Conservation (phyloP, 2,888 invertebrate species). For the Adelphocoris suturalis region DNA sequence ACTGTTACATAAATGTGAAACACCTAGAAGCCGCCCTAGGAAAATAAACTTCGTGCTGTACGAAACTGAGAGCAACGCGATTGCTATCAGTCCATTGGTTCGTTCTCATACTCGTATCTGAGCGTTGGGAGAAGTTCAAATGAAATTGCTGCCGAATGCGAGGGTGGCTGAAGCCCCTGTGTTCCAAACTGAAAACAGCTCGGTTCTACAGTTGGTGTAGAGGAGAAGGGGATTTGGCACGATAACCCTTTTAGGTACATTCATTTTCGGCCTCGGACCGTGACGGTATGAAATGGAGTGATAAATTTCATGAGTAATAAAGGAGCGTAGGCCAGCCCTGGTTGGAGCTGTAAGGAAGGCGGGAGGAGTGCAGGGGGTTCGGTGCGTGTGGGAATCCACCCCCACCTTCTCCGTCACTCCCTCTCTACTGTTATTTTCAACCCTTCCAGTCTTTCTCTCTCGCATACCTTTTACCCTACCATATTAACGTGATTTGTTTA, state of each 20-base stretch:
- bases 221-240: slow-evolving; percentile 35
- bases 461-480: background rate
- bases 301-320: slow-evolving; percentile 70
- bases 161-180: background rate
- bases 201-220: background rate
- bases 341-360: slow-evolving; percentile 23
- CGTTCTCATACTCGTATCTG: background rate
- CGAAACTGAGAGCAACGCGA: background rate
- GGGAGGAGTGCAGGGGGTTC: slow-evolving; percentile 24
- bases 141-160: background rate
- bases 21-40: background rate
- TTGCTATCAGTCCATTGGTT: background rate
- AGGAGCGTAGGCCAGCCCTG: slow-evolving; percentile 8
- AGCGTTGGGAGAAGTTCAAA: background rate
- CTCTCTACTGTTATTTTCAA: slow-evolving; percentile 24
- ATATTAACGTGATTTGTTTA: slow-evolving; percentile 65
- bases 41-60: background rate
- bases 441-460: background rate
- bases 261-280: slow-evolving; percentile 49
- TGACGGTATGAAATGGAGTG: slow-evolving; percentile 70
- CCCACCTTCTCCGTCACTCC: background rate
- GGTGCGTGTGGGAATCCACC: slow-evolving; percentile 56
- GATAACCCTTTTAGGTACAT: slow-evolving; percentile 61
- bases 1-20: too few species aligned
- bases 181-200: slow-evolving; percentile 32